Evolutionary conservation across 2,113 vertebrate species (phyloP), one percentile per base, ranked within the genome.

Genomic region (Kryptolebias marmoratus): DNA sequence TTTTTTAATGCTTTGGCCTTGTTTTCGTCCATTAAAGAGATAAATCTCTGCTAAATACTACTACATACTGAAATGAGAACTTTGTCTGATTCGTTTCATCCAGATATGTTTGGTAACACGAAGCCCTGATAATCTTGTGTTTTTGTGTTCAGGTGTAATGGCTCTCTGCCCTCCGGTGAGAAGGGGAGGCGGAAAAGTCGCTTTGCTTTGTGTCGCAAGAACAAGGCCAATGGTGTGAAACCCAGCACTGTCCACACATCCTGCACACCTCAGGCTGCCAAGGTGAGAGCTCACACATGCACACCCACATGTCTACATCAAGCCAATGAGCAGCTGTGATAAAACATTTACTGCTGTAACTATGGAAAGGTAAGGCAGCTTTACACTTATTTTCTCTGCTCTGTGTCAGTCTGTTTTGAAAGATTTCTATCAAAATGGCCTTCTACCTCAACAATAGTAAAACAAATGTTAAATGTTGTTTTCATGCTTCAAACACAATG

Each of bases 181-280:
- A 94, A 95, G 89, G 96, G 96, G 87, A 94, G 96, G 84, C 93
- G 95, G 77, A 97, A 94, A 90, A 98, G 97, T 83, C 95, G 95
- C 10, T 98, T 99, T 80, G 93, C 95, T 86, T 89, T 99, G 79
- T 95, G 94, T 89, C 96, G 96, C 93, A 95, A 95, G 81, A 92
- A 95, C 82, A 96, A 94, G 86, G 94, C 97, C 90, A 99, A 97
- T 73, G 96, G 97, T 50, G 97, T 99, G 91, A 96, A 95, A 60
- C 96, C 96, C 11, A 97, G 96, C 90, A 97, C 95, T 1, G 95
- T 98, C 54, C 97, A 98, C 80, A 91, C 95, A 56, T 93, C 95
- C 85, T 95, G 95, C 86, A 97, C 96, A 2, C 95, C 96, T 62
- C 96, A 98, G 90, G 96, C 96, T 68, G 96, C 95, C 86, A 98